phyloP scores from a whole-genome alignment of 2,113 vertebrate species.

The Riparia riparia region DNA sequence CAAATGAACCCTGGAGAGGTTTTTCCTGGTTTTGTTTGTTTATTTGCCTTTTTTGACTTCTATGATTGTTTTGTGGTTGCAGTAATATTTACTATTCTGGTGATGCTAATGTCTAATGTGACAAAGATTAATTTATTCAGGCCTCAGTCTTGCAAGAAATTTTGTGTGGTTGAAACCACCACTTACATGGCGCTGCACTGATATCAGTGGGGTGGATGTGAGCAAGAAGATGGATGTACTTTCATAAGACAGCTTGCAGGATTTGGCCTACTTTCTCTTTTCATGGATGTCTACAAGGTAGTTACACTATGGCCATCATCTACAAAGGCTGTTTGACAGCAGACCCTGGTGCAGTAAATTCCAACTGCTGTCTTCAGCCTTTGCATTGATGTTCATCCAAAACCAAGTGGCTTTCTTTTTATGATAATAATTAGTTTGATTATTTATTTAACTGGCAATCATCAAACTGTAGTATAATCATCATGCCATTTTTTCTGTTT shows the following conservation, averaged over 20 bases:
- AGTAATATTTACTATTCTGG: constrained; percentile 45
- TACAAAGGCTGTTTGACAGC: constrained; percentile 32
- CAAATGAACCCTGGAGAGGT: constrained; percentile 10
- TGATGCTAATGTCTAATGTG: constrained; percentile 63
- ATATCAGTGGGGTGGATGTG: background rate
- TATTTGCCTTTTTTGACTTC: background rate
- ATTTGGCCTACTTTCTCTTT: constrained; percentile 5
- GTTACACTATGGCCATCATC: constrained; percentile 27
- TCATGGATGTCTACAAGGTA: constrained; percentile 13
- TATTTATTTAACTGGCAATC: constrained; percentile 73
- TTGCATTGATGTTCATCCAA: constrained; percentile 45
- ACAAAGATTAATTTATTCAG: constrained; percentile 51
- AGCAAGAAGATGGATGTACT: background rate
- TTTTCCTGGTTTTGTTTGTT: background rate
- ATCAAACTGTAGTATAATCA: constrained; percentile 67
- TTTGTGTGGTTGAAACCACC: background rate
- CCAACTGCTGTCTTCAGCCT: constrained; percentile 50
- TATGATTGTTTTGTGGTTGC: constrained; percentile 30
- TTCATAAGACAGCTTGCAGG: background rate
- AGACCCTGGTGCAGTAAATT: background rate
- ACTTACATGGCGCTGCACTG: background rate
- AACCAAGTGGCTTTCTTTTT: constrained; percentile 38
- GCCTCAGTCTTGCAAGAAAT: background rate
- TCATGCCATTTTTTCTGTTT: constrained; percentile 62
- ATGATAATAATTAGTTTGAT: constrained; percentile 45